These are phyloP conservation scores for Coreoperca whiteheadi DNA, from an alignment of 2,113 vertebrate genomes.

Conservation along the genomic window DNA sequence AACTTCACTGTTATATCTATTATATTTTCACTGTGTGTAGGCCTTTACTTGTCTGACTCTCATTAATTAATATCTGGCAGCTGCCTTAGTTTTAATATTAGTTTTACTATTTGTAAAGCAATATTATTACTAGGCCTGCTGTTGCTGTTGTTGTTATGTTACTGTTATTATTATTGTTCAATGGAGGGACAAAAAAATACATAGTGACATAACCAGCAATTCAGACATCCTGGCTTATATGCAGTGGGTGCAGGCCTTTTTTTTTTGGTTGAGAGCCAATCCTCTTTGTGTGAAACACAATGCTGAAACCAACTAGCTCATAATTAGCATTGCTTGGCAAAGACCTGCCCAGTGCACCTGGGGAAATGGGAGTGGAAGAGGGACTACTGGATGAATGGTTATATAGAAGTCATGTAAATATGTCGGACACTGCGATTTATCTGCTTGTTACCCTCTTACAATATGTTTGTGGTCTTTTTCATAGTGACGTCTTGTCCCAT, in stretches of 20 bases:
- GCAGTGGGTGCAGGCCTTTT: slow-evolving; percentile 26
- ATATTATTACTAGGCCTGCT: slow-evolving; percentile 12
- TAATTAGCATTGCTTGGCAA: slow-evolving; percentile 64
- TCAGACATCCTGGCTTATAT: slow-evolving; percentile 34
- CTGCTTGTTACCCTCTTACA: neutral
- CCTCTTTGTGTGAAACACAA: slow-evolving; percentile 64
- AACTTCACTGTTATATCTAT: neutral
- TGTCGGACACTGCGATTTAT: slow-evolving; percentile 6
- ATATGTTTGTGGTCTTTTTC: slow-evolving; percentile 7
- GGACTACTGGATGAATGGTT: slow-evolving; percentile 27
- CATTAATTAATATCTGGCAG: neutral
- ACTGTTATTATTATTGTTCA: slow-evolving; percentile 33
- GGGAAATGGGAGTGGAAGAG: slow-evolving; percentile 45
- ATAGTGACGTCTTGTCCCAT: neutral
- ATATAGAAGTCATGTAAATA: slow-evolving; percentile 1
- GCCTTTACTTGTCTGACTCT: neutral
- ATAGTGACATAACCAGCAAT: slow-evolving; percentile 42
- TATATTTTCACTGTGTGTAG: neutral
- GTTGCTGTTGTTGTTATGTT: slow-evolving; percentile 20
- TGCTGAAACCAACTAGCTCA: slow-evolving; percentile 58
- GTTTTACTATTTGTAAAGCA: slow-evolving; percentile 12
- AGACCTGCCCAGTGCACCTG: slow-evolving; percentile 56
- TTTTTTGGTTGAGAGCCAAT: slow-evolving; percentile 52
- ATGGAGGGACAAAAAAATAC: slow-evolving; percentile 33
- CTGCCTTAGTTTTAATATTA: neutral